phyloP scores from a whole-genome alignment of 2,113 vertebrate species.

The Lamprologus callipterus region DNA sequence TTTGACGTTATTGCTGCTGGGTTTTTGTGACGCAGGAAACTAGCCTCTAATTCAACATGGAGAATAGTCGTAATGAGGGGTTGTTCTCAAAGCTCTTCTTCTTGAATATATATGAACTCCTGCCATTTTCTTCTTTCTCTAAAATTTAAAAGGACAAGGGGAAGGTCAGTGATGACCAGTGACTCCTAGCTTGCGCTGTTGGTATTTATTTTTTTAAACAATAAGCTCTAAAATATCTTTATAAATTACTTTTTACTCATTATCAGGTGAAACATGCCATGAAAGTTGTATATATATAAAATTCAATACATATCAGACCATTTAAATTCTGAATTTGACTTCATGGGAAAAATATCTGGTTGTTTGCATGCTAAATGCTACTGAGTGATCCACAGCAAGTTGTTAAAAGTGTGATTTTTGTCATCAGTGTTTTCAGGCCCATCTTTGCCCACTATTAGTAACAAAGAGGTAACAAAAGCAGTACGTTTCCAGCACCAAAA shows the following conservation, averaged over 20 bases:
- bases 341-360: background rate
- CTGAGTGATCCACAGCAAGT: background rate
- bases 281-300: background rate
- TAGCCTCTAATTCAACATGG: background rate
- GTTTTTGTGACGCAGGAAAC: background rate
- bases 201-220: background rate
- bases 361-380: background rate
- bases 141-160: background rate
- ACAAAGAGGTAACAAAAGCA: background rate
- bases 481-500: background rate
- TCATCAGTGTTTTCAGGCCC: background rate
- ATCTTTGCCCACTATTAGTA: background rate
- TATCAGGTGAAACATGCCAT: background rate
- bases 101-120: background rate
- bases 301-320: background rate
- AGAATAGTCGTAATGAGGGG: background rate
- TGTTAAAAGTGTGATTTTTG: background rate
- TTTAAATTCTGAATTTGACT: background rate
- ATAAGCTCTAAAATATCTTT: background rate
- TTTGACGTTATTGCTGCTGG: background rate
- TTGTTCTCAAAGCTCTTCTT: background rate
- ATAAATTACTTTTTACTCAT: background rate
- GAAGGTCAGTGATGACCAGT: background rate
- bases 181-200: background rate
- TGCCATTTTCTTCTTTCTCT: background rate